Evolutionary conservation across 2,888 invertebrate species (phyloP).

Genomic region (Pecten maximus): DNA sequence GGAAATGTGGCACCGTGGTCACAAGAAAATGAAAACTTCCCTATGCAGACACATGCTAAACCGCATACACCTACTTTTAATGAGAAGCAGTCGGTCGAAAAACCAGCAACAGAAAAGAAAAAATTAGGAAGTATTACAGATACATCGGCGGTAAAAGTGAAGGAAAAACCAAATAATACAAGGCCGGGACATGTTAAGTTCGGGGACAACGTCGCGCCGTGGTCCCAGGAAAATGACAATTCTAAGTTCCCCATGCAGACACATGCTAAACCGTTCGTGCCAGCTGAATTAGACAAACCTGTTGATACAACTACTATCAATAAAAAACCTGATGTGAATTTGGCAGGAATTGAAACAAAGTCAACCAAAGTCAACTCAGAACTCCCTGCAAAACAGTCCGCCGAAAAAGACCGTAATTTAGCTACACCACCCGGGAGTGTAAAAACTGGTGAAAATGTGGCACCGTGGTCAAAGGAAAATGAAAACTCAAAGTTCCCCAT

Average conservation of each 20-base stretch:
- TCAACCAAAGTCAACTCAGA: too few species aligned
- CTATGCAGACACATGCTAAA: background rate
- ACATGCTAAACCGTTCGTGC: background rate
- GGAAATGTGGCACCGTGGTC: background rate
- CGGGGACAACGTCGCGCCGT: background rate
- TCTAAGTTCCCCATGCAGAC: background rate
- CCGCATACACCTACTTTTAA: background rate
- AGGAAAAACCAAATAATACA: background rate
- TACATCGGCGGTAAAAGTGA: too few species aligned
- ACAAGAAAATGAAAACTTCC: background rate
- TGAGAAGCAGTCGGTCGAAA: background rate
- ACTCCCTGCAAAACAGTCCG: too few species aligned
- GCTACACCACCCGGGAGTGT: background rate
- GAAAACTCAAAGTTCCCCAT: background rate
- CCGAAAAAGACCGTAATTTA: too few species aligned
- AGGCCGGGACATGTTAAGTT: background rate
- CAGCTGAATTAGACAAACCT: background rate
- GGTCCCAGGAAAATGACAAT: background rate
- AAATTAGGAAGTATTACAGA: too few species aligned
- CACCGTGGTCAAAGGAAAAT: background rate
- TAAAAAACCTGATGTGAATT: background rate
- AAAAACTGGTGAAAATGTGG: background rate
- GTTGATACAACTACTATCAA: background rate
- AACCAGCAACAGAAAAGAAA: too few species aligned
- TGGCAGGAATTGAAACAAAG: too few species aligned